Evolutionary conservation across 2,888 invertebrate genomes (phyloP).

Genomic region (Charanyca ferruginea): DNA sequence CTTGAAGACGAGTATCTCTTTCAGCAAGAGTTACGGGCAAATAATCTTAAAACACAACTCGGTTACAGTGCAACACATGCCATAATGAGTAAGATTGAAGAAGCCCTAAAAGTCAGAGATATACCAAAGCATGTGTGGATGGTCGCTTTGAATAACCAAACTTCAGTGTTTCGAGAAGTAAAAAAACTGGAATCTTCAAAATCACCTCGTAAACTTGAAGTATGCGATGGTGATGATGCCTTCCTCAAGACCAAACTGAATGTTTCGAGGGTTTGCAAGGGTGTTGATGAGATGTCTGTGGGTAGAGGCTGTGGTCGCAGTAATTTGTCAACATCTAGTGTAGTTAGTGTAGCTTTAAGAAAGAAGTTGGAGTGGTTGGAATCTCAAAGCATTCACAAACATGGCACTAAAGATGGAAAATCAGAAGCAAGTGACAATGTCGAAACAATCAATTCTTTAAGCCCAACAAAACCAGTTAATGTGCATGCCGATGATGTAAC

Average conservation of each 20-base stretch:
- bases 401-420: neutral
- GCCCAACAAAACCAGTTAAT: neutral
- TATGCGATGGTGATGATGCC: slow-evolving; percentile 50
- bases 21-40: slow-evolving; percentile 68
- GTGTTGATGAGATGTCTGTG: slow-evolving; percentile 72
- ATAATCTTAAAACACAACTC: slow-evolving; percentile 73
- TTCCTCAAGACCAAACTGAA: slow-evolving; percentile 71
- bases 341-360: neutral
- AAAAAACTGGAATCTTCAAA: slow-evolving; percentile 65
- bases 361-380: slow-evolving; percentile 47
- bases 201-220: slow-evolving; percentile 65
- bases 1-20: slow-evolving; percentile 71
- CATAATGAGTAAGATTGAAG: slow-evolving; percentile 71
- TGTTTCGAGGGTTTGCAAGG: slow-evolving; percentile 77
- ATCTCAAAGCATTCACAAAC: slow-evolving; percentile 12
- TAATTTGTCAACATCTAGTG: neutral
- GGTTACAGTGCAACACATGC: slow-evolving; percentile 58
- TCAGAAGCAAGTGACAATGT: too few species aligned
- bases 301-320: slow-evolving; percentile 68
- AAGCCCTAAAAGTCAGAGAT: slow-evolving; percentile 57
- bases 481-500: neutral
- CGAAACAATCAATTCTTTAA: neutral
- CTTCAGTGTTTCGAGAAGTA: slow-evolving; percentile 63
- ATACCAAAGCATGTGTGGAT: slow-evolving; percentile 58
- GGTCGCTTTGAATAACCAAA: slow-evolving; percentile 70